Conservation (phyloP, 2,113 vertebrate genomes). For the Bungarus multicinctus region DNA sequence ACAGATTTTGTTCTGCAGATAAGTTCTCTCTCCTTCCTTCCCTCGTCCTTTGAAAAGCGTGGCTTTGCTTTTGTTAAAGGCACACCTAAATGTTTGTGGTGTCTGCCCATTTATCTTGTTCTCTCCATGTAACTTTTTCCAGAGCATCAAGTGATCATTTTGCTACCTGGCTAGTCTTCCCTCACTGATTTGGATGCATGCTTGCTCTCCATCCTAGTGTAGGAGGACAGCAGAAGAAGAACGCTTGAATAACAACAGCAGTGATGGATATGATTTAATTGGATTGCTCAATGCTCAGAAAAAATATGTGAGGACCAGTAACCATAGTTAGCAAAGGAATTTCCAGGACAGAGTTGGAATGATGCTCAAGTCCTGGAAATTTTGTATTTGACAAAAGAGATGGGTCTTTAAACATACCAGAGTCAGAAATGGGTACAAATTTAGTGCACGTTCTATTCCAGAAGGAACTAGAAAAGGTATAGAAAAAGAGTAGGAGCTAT, state of each 20-base stretch:
- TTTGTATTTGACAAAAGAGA: too few relatives aligned
- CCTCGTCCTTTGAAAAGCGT: not conserved
- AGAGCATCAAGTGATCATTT: not conserved
- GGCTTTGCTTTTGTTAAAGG: not conserved
- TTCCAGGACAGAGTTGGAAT: not conserved
- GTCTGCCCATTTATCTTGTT: not conserved
- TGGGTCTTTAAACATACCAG: not conserved
- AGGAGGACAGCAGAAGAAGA: not conserved
- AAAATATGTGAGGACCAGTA: not conserved
- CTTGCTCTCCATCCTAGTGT: not conserved
- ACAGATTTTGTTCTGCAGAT: not conserved
- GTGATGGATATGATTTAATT: not conserved
- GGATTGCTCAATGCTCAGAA: not conserved
- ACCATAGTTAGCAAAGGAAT: not conserved
- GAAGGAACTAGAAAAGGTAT: not conserved
- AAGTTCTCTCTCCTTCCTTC: not conserved
- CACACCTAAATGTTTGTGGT: not conserved
- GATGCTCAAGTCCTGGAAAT: not conserved
- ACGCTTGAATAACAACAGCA: not conserved
- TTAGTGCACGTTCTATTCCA: not conserved
- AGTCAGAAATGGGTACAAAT: not conserved
- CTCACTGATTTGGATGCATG: not conserved
- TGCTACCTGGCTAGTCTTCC: not conserved
- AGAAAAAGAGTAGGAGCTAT: not conserved
- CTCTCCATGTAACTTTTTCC: not conserved